Evolutionary conservation across 2,113 vertebrate species (phyloP).

Genomic region (Indicator maculatus): DNA sequence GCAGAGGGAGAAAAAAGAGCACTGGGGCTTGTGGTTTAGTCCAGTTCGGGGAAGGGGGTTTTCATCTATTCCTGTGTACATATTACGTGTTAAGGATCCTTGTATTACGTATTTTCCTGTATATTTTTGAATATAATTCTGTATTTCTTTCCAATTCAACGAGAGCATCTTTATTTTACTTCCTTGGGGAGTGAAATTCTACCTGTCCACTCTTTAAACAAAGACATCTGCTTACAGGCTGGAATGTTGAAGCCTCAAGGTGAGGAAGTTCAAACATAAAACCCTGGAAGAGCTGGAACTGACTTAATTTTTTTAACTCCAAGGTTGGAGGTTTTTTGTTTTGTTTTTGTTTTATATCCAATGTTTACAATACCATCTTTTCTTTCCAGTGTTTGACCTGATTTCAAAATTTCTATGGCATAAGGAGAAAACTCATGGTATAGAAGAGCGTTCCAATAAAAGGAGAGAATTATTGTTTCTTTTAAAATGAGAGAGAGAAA

Average conservation of each 20-base stretch:
- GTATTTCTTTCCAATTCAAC: too few relatives aligned
- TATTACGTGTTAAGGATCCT: too few relatives aligned
- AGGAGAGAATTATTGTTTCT: not conserved
- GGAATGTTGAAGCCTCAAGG: not conserved
- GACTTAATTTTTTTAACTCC: not conserved
- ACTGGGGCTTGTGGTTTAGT: too few relatives aligned
- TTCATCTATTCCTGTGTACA: too few relatives aligned
- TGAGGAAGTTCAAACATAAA: not conserved
- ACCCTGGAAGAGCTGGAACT: not conserved
- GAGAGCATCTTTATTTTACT: too few relatives aligned
- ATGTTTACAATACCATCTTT: not conserved
- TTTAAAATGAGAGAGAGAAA: not conserved
- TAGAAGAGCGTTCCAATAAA: not conserved
- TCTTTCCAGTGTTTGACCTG: not conserved
- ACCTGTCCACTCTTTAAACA: too few relatives aligned
- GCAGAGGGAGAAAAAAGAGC: too few relatives aligned
- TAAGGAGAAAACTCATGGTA: not conserved
- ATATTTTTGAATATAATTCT: too few relatives aligned
- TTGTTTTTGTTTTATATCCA: not conserved
- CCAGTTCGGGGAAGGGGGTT: too few relatives aligned
- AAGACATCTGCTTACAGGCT: slow-evolving; percentile 1
- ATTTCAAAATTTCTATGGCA: not conserved
- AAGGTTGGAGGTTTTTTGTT: too few relatives aligned
- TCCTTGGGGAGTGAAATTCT: too few relatives aligned
- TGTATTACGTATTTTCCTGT: too few relatives aligned